phyloP scores from a whole-genome alignment of 2,113 vertebrate genomes.

The Phainopepla nitens region DNA sequence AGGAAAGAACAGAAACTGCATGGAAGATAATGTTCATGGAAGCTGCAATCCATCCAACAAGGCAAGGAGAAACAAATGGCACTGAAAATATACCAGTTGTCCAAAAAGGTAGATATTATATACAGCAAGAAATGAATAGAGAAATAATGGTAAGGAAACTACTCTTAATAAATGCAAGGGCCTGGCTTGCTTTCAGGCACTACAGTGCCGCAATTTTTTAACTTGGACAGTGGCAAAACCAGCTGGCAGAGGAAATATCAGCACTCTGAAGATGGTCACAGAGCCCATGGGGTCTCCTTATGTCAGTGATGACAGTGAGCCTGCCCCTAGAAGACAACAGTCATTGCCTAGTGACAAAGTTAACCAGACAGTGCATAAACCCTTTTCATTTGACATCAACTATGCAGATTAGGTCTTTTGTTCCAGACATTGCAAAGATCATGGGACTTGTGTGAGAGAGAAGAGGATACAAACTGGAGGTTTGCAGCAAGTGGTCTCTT shows the following conservation, averaged over 20 bases:
- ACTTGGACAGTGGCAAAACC: neutral
- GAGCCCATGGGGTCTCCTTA: neutral
- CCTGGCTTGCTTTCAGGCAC: neutral
- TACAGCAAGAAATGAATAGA: neutral
- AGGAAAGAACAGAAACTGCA: neutral
- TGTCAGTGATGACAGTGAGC: neutral
- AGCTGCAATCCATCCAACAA: neutral
- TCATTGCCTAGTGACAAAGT: neutral
- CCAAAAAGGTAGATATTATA: neutral
- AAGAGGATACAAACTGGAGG: neutral
- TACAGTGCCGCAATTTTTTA: neutral
- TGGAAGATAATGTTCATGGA: neutral
- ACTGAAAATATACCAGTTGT: neutral
- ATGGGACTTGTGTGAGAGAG: neutral
- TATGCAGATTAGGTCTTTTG: neutral
- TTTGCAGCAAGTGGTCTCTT: neutral
- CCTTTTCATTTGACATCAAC: neutral
- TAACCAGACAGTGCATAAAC: neutral
- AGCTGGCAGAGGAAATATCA: accelerated
- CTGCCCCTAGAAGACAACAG: neutral
- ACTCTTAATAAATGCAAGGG: neutral
- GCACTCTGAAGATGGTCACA: neutral
- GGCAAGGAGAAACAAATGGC: neutral
- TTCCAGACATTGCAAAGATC: neutral
- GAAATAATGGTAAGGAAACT: neutral